Evolutionary conservation across 2,797 vertebrate species (phyloP).

Genomic region (Phataginus tricuspis): DNA sequence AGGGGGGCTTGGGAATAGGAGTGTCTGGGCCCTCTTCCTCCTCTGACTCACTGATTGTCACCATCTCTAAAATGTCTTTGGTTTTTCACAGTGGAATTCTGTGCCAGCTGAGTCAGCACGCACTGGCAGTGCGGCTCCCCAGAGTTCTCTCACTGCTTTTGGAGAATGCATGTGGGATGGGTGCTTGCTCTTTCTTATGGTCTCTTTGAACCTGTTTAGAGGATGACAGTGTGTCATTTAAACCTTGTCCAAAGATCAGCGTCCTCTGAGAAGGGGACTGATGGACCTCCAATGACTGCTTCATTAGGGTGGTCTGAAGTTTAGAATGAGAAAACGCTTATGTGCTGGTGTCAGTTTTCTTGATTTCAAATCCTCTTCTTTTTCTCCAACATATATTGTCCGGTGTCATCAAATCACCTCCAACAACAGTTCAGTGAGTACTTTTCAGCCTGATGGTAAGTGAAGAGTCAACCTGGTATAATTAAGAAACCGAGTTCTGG

Average conservation of each 20-base stretch:
- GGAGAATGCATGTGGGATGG: background rate
- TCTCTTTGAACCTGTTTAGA: background rate
- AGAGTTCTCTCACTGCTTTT: background rate
- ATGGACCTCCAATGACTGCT: background rate
- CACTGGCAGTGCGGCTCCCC: background rate
- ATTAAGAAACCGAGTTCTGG: background rate
- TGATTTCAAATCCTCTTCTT: background rate
- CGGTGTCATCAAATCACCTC: background rate
- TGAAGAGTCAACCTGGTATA: background rate
- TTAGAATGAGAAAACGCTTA: background rate
- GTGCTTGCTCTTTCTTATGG: background rate
- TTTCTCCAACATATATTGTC: background rate
- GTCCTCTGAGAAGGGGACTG: background rate
- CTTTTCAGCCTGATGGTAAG: background rate
- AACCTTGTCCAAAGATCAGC: background rate
- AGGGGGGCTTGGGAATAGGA: background rate
- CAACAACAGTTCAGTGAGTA: background rate
- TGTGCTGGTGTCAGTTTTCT: background rate
- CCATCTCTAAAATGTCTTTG: background rate
- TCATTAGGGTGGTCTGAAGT: background rate
- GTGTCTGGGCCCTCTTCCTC: background rate
- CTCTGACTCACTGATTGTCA: rapidly evolving
- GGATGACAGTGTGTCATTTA: background rate
- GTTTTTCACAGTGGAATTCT: background rate
- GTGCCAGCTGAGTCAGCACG: background rate